These are phyloP conservation scores for Danio aesculapii DNA, from an alignment of 2,797 vertebrate genomes.

Conservation along the genomic window DNA sequence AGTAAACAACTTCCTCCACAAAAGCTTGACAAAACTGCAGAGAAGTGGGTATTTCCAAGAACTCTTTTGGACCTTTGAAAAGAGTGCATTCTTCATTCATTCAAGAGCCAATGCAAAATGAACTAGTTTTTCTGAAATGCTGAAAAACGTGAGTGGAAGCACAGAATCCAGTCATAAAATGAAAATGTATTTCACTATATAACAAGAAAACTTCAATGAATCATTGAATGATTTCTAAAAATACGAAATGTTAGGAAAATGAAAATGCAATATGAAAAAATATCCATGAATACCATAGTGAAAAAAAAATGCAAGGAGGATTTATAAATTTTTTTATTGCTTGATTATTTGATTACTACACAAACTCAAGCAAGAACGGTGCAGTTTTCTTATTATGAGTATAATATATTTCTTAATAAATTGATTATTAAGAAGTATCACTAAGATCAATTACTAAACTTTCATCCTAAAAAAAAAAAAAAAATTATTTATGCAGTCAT, in stretches of 20 bases:
- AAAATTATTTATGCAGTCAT: too few species aligned
- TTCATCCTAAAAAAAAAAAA: too few species aligned
- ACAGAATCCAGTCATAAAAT: neutral
- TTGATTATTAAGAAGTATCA: too few species aligned
- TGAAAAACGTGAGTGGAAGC: neutral
- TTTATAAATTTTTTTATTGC: neutral
- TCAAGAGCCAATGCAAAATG: neutral
- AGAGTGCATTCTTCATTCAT: conserved; percentile 26
- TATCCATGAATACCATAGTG: neutral
- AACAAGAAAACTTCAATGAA: neutral
- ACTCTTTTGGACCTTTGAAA: conserved; percentile 34
- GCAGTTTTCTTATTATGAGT: neutral
- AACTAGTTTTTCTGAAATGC: neutral
- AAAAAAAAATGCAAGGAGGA: neutral
- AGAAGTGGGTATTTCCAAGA: conserved; percentile 7
- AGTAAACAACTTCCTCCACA: conserved; percentile 33
- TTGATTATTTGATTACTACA: neutral
- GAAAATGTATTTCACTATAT: neutral
- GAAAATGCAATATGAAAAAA: neutral
- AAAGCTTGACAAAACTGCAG: conserved; percentile 22
- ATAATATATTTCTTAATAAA: too few species aligned
- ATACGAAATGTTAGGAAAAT: too few species aligned
- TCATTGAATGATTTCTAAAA: too few species aligned
- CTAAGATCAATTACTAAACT: too few species aligned
- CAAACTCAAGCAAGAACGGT: neutral